Percentiles rank a stretch among this genome's conserved stretches.
Evolutionary conservation across 2,797 vertebrate species (phyloP).

Genomic region (Otolemur crassicaudatus): DNA sequence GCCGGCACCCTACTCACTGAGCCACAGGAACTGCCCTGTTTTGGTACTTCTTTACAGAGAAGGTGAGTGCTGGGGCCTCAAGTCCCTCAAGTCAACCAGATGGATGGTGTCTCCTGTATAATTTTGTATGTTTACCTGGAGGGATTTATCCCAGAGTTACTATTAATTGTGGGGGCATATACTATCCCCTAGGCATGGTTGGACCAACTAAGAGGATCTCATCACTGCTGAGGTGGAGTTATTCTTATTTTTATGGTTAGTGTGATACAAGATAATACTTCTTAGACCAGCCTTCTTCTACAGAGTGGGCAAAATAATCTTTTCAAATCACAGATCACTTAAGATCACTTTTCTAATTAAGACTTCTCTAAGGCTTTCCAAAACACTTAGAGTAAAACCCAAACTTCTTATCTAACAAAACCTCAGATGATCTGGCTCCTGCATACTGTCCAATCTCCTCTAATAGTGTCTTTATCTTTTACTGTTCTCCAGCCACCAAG

Average conservation of each 20-base stretch:
- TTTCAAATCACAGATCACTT: not conserved
- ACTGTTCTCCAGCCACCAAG: too few species aligned
- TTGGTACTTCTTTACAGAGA: too few species aligned
- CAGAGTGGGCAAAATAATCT: not conserved
- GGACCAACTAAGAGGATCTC: too few species aligned
- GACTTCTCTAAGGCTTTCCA: not conserved
- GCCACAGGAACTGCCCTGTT: too few species aligned
- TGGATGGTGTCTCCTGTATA: too few species aligned
- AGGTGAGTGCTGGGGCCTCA: too few species aligned
- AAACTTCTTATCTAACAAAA: not conserved
- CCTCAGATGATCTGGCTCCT: not conserved
- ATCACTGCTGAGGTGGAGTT: not conserved
- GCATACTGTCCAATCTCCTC: not conserved
- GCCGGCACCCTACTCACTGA: too few species aligned
- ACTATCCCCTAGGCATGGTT: too few species aligned
- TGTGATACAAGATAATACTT: not conserved
- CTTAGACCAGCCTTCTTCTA: not conserved
- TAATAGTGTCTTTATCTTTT: not conserved
- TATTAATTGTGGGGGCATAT: too few species aligned
- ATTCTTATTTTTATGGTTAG: not conserved
- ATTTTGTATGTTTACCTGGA: too few species aligned
- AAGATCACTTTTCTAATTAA: not conserved
- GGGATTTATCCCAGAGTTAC: too few species aligned
- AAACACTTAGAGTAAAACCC: not conserved
- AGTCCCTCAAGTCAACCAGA: too few species aligned